phyloP scores from a whole-genome alignment of 2,888 invertebrate species.

The Volucella inflata region DNA sequence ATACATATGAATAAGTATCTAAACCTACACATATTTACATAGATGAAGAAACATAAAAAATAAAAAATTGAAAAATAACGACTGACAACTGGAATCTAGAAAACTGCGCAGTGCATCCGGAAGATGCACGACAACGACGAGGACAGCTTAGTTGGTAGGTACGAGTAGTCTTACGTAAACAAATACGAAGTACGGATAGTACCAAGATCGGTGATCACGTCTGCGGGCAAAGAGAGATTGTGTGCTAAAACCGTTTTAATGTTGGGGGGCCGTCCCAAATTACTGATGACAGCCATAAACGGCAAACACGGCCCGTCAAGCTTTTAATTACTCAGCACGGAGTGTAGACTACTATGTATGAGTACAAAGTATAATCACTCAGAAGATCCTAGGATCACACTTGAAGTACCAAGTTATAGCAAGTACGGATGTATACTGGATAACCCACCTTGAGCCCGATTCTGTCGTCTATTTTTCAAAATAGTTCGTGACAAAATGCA shows the following conservation, averaged over 20 bases:
- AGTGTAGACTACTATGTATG: too few species aligned
- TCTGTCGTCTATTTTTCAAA: conserved; percentile 42
- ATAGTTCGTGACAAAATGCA: conserved; percentile 81
- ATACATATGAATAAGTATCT: conserved; percentile 12
- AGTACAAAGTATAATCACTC: conserved; percentile 49
- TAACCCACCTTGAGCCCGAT: conserved; percentile 21
- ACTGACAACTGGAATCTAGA: too few species aligned
- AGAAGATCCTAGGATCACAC: background rate
- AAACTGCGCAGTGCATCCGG: conserved; percentile 25
- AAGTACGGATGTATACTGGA: background rate
- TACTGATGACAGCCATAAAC: conserved; percentile 70
- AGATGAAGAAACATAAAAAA: conserved; percentile 19
- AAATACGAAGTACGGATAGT: conserved; percentile 29
- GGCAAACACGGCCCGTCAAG: conserved; percentile 59
- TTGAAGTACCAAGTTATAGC: background rate
- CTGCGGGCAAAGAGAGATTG: background rate
- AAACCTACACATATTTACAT: conserved; percentile 42
- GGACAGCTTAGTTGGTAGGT: background rate
- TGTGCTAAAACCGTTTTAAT: conserved; percentile 50
- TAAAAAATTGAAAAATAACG: conserved; percentile 19
- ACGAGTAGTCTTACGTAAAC: conserved; percentile 43
- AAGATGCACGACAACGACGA: conserved; percentile 14
- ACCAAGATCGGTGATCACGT: conserved; percentile 28
- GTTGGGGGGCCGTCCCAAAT: conserved; percentile 51
- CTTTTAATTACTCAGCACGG: conserved; percentile 61